A percentile compares a stretch with the other conserved stretches of the same genome.
These are phyloP conservation scores for Philopotamus ludificatus DNA, from an alignment of 1,140 invertebrate species.

Conservation along the genomic window DNA sequence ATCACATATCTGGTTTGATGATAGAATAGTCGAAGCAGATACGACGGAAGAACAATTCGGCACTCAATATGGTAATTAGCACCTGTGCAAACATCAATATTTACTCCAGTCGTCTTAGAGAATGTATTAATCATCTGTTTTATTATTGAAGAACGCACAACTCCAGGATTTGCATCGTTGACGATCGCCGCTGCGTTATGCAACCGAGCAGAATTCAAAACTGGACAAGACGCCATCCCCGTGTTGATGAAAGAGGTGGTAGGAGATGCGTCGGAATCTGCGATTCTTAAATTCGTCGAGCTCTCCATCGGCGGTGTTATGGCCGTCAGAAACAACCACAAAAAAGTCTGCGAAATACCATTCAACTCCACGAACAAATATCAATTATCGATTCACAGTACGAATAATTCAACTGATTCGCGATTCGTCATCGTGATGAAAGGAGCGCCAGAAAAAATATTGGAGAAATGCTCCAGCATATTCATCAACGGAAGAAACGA, in stretches of 20 bases:
- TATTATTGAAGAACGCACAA: slow-evolving; percentile 67
- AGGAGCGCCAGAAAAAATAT: slow-evolving; percentile 97
- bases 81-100: too few species aligned
- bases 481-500: slow-evolving; percentile 96
- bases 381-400: slow-evolving; percentile 95
- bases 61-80: slow-evolving; percentile 83
- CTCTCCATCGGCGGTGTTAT: slow-evolving; percentile 89
- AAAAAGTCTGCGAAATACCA: slow-evolving; percentile 96
- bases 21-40: slow-evolving; percentile 95
- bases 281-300: slow-evolving; percentile 96
- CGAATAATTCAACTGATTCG: slow-evolving; percentile 86
- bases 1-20: slow-evolving; percentile 97
- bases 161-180: slow-evolving; percentile 89
- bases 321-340: slow-evolving; percentile 84
- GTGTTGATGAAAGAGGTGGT: slow-evolving; percentile 91
- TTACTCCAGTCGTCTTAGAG: not conserved
- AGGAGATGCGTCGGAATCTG: slow-evolving; percentile 92
- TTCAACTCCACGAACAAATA: slow-evolving; percentile 99
- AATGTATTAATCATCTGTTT: too few species aligned
- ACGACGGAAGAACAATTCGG: slow-evolving; percentile 93
- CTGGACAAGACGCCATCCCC: slow-evolving; percentile 85
- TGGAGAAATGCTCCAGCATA: slow-evolving; percentile 94
- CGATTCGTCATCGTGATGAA: slow-evolving; percentile 98
- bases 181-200: slow-evolving; percentile 91
- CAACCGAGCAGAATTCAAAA: slow-evolving; percentile 97